Evolutionary conservation across 2,888 invertebrate species (phyloP), one percentile per base, ranked within the genome.

Genomic region (Nasonia oneida): DNA sequence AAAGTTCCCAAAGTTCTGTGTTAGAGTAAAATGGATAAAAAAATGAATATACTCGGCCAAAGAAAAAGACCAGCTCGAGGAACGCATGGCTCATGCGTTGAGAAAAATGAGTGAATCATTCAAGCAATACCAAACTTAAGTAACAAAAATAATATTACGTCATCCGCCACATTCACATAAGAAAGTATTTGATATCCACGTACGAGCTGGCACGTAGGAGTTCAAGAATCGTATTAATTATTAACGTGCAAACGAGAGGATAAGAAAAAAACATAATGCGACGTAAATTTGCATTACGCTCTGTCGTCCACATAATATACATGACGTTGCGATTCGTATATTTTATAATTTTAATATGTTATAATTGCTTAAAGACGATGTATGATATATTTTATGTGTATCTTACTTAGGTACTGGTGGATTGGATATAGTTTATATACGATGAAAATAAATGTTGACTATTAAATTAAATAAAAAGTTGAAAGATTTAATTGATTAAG

Each of bases 331-430:
- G 89, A 91, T 89, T 90, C 89, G 80, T 86, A 89, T 92, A 84
- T 91, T 92, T 92, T 91, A 90, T 91, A 92, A 92, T 92, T 92
- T 92, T 90, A 92, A 90, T 91, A 91, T 90, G 90, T 91, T 92
- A 90, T 89, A 53, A 84, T 87, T 87, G 82, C 85, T 87, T 86
- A 81, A 77, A 23, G 76, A 86, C 79, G 75, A 85, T 86, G 81
- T 90, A 89, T 86, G 80, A 91, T 92, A 91, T 92, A 92, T 92
- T 92, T 92, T 92, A 91, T 90, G 91, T 91, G 91, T 91, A 92
- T 90, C 90, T 91, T 89, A 89, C 90, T 90, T 91, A 91, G 91
- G 90, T 89, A 90, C 90, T 90, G 90, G 89, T 85, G 84, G 90
- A 91, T 89, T 90, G 90, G 89, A 92, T 92, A 92, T 92, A 92